Evolutionary conservation across 2,888 invertebrate genomes (phyloP), one percentile per base, ranked within the genome.

Genomic region (Steinernema hermaphroditum): DNA sequence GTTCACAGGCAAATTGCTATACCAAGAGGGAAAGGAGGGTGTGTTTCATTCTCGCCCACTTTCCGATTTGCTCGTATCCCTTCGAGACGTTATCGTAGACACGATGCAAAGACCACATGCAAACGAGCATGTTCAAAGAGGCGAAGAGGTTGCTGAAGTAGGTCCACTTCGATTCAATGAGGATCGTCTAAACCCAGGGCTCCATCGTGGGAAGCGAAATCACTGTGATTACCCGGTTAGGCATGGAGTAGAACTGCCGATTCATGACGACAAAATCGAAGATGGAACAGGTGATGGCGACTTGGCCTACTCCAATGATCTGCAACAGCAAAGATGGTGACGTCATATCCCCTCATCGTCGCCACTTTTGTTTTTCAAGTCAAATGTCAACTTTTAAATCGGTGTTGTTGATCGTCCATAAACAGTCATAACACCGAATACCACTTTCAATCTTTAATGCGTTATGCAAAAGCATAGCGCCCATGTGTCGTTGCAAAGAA

Each of bases 231-330:
- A 54, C 54, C 16, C 27, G 22, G 6, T 22, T 19, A 24, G 54
- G 54, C 22, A 27, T 54, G 27, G 27, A 6, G 54, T 54, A 54
- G 27, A 27, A 54, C 54, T 24, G 2, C 27, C 19, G 6, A 27
- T 54, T 54, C 54, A 54, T 54, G 27, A 54, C 27, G 24, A 54
- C 54, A 24, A 54, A 54, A 22, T 54, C 54, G 54, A 54, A 54
- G 14, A 54, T 27, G 27, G 54, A 54, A 54, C 54, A 54, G 22
- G 54, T 54, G 14, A 54, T 2, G 2, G 54, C 54, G 22, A 54
- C 27, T 8, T 27, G 54, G 27, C n/a, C 22, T 16, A 54, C 27
- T 14, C 54, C 27, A 8, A 54, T 6, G 27, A 54, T 27, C 54
- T 54, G 54, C 2, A 54, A 54, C 16, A 16, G 37, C 37, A 12